phyloP scores from a whole-genome alignment of 2,797 vertebrate genomes.

The Paramormyrops hopkinsi region DNA sequence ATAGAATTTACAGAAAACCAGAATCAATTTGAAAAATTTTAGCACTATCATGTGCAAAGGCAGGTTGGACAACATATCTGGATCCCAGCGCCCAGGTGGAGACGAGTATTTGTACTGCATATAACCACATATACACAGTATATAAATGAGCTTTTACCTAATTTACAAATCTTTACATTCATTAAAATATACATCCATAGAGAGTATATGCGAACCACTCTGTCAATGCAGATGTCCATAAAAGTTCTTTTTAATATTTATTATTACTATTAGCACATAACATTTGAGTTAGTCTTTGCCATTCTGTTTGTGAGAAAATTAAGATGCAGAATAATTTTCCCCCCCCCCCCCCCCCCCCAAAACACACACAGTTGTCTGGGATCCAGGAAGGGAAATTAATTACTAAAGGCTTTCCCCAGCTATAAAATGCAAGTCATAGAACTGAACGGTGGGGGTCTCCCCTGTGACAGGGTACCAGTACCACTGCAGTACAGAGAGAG shows the following conservation, averaged over 20 bases:
- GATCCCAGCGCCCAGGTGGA: conserved; percentile 44
- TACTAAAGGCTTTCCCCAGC: background rate
- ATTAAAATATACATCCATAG: conserved; percentile 69
- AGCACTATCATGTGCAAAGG: conserved; percentile 22
- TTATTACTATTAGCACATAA: conserved; percentile 37
- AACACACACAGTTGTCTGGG: background rate
- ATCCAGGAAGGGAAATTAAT: background rate
- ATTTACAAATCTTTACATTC: conserved; percentile 76
- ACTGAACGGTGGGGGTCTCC: background rate
- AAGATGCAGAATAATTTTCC: conserved; percentile 36
- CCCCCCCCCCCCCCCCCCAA: background rate
- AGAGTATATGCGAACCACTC: conserved; percentile 53
- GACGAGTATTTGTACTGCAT: conserved; percentile 58
- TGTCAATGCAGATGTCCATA: conserved; percentile 41
- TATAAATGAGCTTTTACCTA: conserved; percentile 71
- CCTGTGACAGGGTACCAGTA: background rate
- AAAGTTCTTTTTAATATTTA: conserved; percentile 30
- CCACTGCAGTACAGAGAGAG: background rate
- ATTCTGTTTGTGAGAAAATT: conserved; percentile 36
- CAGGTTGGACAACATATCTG: background rate
- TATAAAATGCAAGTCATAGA: background rate
- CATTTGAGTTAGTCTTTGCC: conserved; percentile 39
- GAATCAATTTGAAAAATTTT: conserved; percentile 20
- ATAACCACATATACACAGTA: conserved; percentile 76
- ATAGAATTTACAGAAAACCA: conserved; percentile 23